Base-by-base conservation (phyloP, 2,888 invertebrate species). In the Noctua comes region DNA sequence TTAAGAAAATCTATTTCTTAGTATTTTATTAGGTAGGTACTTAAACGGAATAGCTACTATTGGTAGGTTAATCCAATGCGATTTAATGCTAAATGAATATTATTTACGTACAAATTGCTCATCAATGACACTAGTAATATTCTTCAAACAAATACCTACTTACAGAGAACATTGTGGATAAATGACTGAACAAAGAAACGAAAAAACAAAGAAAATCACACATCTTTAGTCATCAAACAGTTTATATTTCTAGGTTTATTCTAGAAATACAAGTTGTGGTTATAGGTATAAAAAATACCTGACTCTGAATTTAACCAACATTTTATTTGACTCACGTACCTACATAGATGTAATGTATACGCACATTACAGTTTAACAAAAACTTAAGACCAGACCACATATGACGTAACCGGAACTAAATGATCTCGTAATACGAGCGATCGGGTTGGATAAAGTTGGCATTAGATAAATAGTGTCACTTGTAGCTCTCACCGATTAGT, bases 391-490 rank as follows among this genome's bases (percentile, higher is more conserved):
- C 59, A 75, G 72, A 72, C 86, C 77, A 81, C 88, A 88, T 82
- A 77, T 88, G 88, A 88, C 77, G 83, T 81, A 88, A 88, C 86
- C 89, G 85, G 86, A 87, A 88, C 84, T 69, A 79, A 79, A 80
- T 77, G 82, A 68, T 88, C 86, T 88, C 79, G 83, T 83, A 79
- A 83, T 85, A 69, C 74, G 74, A 72, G 75, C 71, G 73, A 80
- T 79, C 83, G 79, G 21, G 73, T 81, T 88, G 48, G 71, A 81
- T 87, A 77, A 82, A 81, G 79, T 71, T 77, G 84, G 70, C 78
- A 72, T 83, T 85, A 85, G 86, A 88, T 86, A 88, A 86, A 88
- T 84, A 86, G 84, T 88, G 88, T 88, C 88, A 87, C 77, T 78
- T 78, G 75, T 70, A 86, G 81, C 88, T 88, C 88, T 89, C 89